Evolutionary conservation across 1,140 invertebrate species (phyloP).

Genomic region (Agrilus planipennis): DNA sequence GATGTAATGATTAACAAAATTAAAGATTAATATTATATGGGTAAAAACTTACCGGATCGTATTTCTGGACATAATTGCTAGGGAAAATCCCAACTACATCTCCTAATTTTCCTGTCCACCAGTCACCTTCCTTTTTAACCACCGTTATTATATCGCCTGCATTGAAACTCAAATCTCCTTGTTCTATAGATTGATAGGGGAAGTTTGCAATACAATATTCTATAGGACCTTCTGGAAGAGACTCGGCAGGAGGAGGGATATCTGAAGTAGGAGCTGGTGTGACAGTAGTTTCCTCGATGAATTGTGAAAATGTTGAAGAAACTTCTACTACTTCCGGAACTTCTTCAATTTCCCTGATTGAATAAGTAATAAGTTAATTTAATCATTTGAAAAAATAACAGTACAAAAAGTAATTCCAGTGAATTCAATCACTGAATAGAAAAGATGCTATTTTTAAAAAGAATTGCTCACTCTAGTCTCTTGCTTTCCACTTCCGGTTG

Average conservation of each 20-base stretch:
- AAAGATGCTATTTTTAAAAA: conserved; percentile 21
- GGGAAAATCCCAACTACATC: conserved; percentile 77
- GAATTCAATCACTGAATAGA: too few species aligned
- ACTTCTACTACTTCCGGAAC: conserved; percentile 10
- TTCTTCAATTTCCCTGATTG: neutral
- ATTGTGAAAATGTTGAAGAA: conserved; percentile 1
- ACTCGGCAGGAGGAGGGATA: conserved; percentile 9
- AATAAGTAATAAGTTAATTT: too few species aligned
- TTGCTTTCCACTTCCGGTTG: conserved; percentile 24
- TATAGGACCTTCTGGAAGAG: conserved; percentile 31
- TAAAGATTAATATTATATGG: neutral
- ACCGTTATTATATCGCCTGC: conserved; percentile 84
- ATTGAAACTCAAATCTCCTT: conserved; percentile 84
- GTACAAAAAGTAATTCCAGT: conserved; percentile 1
- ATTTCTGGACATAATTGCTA: conserved; percentile 76
- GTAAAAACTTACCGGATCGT: conserved; percentile 35
- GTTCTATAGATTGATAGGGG: conserved; percentile 75
- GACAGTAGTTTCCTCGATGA: conserved; percentile 7
- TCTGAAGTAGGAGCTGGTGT: conserved; percentile 11
- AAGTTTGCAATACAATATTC: conserved; percentile 79
- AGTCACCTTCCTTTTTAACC: conserved; percentile 84
- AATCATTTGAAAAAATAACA: too few species aligned
- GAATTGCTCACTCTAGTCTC: conserved; percentile 34
- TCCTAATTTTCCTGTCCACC: conserved; percentile 92
- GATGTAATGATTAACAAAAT: neutral